Conservation (phyloP, 2,113 vertebrate species). For the Burhinus bistriatus region DNA sequence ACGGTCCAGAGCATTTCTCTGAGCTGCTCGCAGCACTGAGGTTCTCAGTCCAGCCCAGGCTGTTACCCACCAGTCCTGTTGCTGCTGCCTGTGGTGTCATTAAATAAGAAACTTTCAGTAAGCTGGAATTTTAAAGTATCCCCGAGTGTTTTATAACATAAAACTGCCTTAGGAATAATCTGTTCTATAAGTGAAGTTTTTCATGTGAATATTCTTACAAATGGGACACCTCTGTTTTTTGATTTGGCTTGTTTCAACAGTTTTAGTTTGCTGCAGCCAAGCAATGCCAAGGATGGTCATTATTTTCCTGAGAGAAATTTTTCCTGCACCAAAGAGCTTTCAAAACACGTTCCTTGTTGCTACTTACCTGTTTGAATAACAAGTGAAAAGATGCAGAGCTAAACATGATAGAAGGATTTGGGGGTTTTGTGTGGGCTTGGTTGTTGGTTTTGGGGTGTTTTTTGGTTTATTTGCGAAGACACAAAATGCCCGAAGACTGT, state of each 20-base stretch:
- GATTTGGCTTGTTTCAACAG: background rate
- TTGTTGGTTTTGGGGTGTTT: background rate
- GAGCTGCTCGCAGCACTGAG: background rate
- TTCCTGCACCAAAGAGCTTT: background rate
- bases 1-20: rapidly evolving
- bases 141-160: background rate
- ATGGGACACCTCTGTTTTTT: background rate
- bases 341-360: background rate
- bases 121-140: background rate
- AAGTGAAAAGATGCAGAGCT: background rate
- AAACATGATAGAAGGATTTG: background rate
- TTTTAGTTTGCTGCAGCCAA: background rate
- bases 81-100: background rate
- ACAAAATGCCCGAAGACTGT: background rate
- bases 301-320: background rate
- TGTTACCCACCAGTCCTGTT: background rate
- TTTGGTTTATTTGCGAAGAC: background rate
- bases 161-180: no score
- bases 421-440: background rate
- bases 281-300: background rate
- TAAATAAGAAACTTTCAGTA: background rate
- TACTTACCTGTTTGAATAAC: background rate
- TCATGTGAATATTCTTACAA: background rate
- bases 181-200: background rate
- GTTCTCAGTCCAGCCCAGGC: background rate